Base-by-base conservation (phyloP, 1,140 invertebrate species). In the Drosophila asahinai region DNA sequence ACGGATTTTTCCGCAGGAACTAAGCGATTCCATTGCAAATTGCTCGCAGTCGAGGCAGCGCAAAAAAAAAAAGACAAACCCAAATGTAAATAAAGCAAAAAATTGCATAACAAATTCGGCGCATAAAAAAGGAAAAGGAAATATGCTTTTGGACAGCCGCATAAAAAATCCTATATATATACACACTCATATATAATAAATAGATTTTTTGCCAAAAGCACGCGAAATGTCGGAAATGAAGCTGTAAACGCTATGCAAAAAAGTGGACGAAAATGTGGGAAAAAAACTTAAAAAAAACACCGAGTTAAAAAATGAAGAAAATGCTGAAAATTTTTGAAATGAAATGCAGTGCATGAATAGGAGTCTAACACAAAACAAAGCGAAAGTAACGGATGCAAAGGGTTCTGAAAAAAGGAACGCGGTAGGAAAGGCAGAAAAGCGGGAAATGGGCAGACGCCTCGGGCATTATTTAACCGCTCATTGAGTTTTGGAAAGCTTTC, bases 221-320 rank as follows among this genome's bases (percentile, higher is more conserved):
- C 61, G 79, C 54, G 79, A 74, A 90, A 77, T 73, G 67, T 60
- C 61, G 82, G 82, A 82, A 89, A 89, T 86, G 64, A 84, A 84
- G 84, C 84, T 64, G 79, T 89, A 89, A 89, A 89, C 59, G 58
- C 59, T 66, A 80, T 77, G 76, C 62, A 74, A 67, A 78, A 86
- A 81, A 77, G 14, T 67, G 2, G 14, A 60, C 45, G 19, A 55
- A 55, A 55, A 57, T 40, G 15, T 6, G 12, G 17, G 12, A 22
- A 36, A 36, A 61, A 61, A 25, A 11, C 33, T 12, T 2, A 51
- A 60, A 65, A 77, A 58, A 63, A 48, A 27, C 9, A 61, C 36
- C 58, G 12, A 62, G 36, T 14, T 33, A n/a, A 51, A 72, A 66
- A 48, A n/a, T 3, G 22, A 19, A 27, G n/a, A 62, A 67, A 40